A percentile compares a stretch with the other conserved stretches of the same genome.
Conservation (phyloP, 2,113 vertebrate genomes). For the Xyrauchen texanus region DNA sequence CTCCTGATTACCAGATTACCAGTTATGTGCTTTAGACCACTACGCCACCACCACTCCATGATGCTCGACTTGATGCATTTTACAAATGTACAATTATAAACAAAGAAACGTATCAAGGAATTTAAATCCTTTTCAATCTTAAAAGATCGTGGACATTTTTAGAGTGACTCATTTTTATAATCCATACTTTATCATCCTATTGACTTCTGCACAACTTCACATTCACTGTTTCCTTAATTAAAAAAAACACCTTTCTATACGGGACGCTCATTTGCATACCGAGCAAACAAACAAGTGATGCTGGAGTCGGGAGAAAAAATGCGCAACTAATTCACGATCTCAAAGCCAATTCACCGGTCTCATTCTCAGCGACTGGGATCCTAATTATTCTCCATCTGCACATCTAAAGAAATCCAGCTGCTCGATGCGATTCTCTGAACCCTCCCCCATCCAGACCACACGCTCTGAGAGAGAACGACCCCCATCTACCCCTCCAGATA, state of each 20-base stretch:
- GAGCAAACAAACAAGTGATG: constrained; percentile 54
- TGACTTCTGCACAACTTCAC: background rate
- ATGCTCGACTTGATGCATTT: background rate
- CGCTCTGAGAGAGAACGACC: constrained; percentile 66
- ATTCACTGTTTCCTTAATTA: background rate
- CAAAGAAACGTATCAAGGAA: too few relatives aligned
- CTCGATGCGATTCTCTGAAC: constrained; percentile 73
- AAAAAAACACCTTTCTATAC: background rate
- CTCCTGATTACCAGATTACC: too few relatives aligned
- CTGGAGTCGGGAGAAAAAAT: constrained; percentile 40
- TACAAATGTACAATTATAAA: too few relatives aligned
- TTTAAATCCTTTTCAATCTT: too few relatives aligned
- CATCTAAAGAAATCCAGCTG: constrained; percentile 78
- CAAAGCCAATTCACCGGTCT: constrained; percentile 50
- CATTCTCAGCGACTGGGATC: constrained; percentile 63
- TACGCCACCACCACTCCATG: too few relatives aligned
- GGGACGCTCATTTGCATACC: constrained; percentile 40
- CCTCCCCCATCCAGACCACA: constrained; percentile 67
- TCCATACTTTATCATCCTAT: too few relatives aligned
- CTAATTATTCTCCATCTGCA: constrained; percentile 74
- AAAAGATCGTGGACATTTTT: too few relatives aligned
- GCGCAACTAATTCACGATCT: constrained; percentile 62
- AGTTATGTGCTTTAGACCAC: too few relatives aligned
- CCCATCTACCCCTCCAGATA: constrained; percentile 50
- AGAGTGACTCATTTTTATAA: too few relatives aligned